A percentile compares a stretch with the other conserved stretches of the same genome.
These are phyloP conservation scores for Pammene aurita DNA, from an alignment of 2,888 invertebrate genomes.

Conservation along the genomic window DNA sequence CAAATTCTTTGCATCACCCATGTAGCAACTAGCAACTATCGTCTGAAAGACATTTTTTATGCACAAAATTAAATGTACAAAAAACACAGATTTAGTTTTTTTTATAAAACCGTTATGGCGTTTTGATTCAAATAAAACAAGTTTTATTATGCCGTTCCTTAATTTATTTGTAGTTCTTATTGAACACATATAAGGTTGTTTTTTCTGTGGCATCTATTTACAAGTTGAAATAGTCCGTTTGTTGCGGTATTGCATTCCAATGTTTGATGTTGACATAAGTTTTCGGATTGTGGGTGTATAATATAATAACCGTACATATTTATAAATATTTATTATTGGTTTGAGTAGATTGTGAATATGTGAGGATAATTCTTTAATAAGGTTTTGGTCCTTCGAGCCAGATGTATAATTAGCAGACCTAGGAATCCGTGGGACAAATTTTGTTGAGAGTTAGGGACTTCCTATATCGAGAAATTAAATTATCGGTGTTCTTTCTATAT, in stretches of 20 bases:
- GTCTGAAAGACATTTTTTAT: conserved; percentile 32
- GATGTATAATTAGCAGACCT: neutral
- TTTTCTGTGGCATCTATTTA: conserved; percentile 2
- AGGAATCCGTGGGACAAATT: no score
- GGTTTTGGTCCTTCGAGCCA: neutral
- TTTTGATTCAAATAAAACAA: conserved; percentile 25
- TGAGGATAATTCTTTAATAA: neutral
- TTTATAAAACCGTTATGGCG: conserved; percentile 38
- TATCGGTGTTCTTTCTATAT: no score
- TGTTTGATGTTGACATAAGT: conserved; percentile 21
- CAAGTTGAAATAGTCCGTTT: neutral
- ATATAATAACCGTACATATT: neutral
- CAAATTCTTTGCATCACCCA: conserved; percentile 22
- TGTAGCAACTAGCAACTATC: conserved; percentile 26
- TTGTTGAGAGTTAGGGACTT: no score
- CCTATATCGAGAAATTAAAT: no score
- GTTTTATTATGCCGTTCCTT: neutral
- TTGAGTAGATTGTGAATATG: neutral
- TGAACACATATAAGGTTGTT: neutral
- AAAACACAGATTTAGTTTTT: conserved; percentile 22
- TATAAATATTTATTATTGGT: neutral
- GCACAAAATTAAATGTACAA: conserved; percentile 24
- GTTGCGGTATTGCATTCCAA: conserved; percentile 36
- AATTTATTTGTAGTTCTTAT: neutral
- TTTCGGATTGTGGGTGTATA: conserved; percentile 25